phyloP scores from a whole-genome alignment of 2,888 invertebrate species.

The Hipparchia semele region DNA sequence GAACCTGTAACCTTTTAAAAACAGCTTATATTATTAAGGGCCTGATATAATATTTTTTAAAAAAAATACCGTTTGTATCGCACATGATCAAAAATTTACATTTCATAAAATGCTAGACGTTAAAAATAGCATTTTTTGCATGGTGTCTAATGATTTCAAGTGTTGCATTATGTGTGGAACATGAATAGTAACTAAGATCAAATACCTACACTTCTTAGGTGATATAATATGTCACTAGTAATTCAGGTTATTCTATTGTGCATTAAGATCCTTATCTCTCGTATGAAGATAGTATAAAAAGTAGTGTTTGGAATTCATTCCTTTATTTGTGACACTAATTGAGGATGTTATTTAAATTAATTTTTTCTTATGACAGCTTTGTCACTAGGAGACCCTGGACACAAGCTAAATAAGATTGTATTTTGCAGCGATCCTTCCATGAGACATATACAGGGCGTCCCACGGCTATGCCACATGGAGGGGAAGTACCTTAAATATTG shows the following conservation, averaged over 20 bases:
- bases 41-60: too few relatives aligned
- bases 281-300: slow-evolving; percentile 14
- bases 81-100: too few relatives aligned
- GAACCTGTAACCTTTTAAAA: too few relatives aligned
- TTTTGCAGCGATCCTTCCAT: too few relatives aligned
- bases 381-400: not conserved
- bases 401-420: too few relatives aligned
- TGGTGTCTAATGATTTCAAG: not conserved
- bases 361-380: slow-evolving; percentile 10
- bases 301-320: slow-evolving; percentile 2
- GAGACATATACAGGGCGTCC: too few relatives aligned
- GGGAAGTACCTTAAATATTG: too few relatives aligned
- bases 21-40: too few relatives aligned
- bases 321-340: slow-evolving; percentile 20
- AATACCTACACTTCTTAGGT: slow-evolving; percentile 4
- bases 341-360: slow-evolving; percentile 14
- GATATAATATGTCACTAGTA: slow-evolving; percentile 17
- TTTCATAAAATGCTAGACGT: not conserved
- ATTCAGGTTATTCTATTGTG: slow-evolving; percentile 23
- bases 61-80: too few relatives aligned
- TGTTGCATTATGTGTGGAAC: not conserved
- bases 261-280: slow-evolving; percentile 14
- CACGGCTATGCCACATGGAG: too few relatives aligned
- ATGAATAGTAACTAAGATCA: not conserved
- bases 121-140: not conserved